Evolutionary conservation across 2,888 invertebrate species (phyloP).

Genomic region (Lithophane socia): DNA sequence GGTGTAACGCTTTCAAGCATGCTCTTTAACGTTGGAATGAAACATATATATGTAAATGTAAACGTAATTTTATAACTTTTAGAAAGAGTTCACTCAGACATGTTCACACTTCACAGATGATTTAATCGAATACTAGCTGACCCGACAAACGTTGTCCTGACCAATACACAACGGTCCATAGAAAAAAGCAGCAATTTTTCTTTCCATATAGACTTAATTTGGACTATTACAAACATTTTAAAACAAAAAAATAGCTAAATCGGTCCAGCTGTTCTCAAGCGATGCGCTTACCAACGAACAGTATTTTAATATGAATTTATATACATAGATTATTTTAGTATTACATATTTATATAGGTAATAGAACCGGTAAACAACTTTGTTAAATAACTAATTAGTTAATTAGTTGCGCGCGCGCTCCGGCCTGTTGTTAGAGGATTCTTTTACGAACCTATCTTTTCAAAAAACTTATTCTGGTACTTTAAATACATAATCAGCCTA

Average conservation of each 20-base stretch:
- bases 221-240: background rate
- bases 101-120: background rate
- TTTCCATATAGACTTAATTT: background rate
- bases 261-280: background rate
- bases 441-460: background rate
- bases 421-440: too few relatives aligned
- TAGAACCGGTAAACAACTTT: too few relatives aligned
- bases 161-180: background rate
- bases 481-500: too few relatives aligned
- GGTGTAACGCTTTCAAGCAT: constrained; percentile 26
- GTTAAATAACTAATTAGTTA: too few relatives aligned
- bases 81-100: constrained; percentile 1
- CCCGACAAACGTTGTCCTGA: background rate
- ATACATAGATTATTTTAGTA: background rate
- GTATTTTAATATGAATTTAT: background rate
- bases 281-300: background rate
- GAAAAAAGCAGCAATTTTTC: background rate
- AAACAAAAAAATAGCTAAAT: background rate
- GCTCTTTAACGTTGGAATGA: constrained; percentile 14
- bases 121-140: background rate
- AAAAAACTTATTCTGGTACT: background rate
- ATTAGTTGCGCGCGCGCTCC: too few relatives aligned
- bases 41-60: constrained; percentile 33
- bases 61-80: constrained; percentile 11
- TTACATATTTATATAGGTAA: too few relatives aligned